Base-by-base conservation (phyloP, 2,797 vertebrate species). In the Vipera latastei region DNA sequence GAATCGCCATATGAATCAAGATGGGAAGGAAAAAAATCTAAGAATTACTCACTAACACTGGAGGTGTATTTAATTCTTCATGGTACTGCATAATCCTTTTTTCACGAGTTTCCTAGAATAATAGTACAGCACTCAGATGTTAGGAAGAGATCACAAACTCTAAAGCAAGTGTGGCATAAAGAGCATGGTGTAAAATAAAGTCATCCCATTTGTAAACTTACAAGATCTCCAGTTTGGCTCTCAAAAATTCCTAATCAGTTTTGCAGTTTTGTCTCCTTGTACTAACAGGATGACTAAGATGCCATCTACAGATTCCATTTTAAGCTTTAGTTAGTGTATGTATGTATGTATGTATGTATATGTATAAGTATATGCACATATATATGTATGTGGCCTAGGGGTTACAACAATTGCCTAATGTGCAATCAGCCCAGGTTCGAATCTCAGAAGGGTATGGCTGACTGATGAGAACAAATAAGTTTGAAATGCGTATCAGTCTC, bases 81-180 rank as follows among this genome's bases (percentile, higher is more conserved):
- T 98, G 98, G 94, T 97, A 99, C 56, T 99, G 98, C 16, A 3
- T 94, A 95, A 99, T 98, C 96, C 98, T 97, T 96, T 98, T 98
- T 94, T 98, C 98, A 93, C 98, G 97, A 4, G 98, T 99, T 96
- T 98, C 98, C 98, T 99, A 93, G 28, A 96, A 88, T 22, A n/a
- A 32, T 18, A 16, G 13, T 18, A 55, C 59, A 92, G 38, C 25
- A 14, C 87, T 51, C 61, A 22, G 38, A 20, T 83, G 38, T 83
- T 44, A 83, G 32, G 69, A 73, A 73, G 69, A 73, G 38, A 48
- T 48, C 38, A 83, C 73, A 83, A 78, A 44, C 16, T 38, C 16
- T 44, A 78, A 78, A 94, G 91, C 94, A 96, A 48, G 11, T 7
- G 18, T 18, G 11, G 53, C 14, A 12, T 13, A 4, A 63, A 73